Conservation (phyloP, 2,888 invertebrate genomes). For the Epistrophella euchroma region DNA sequence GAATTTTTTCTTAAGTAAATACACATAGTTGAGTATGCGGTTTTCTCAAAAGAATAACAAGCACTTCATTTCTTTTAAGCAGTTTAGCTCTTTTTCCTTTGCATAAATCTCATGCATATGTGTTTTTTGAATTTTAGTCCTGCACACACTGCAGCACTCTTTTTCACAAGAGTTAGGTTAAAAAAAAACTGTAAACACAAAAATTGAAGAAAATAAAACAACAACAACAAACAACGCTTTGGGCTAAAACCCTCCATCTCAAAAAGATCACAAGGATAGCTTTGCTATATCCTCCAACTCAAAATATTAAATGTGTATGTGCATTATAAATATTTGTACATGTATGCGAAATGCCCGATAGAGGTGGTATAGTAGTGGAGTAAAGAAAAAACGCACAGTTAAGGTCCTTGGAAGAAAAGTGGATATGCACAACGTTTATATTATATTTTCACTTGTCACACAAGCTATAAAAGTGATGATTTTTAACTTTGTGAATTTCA, state of each 20-base stretch:
- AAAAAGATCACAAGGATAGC: conserved; percentile 32
- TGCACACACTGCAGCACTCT: conserved; percentile 9
- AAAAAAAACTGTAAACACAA: neutral
- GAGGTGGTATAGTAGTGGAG: neutral
- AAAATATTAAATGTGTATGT: conserved; percentile 14
- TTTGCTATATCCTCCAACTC: conserved; percentile 18
- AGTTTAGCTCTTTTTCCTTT: neutral
- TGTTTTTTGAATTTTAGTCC: conserved; percentile 6
- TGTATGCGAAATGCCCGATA: neutral
- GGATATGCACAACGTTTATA: conserved; percentile 42
- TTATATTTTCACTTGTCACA: conserved; percentile 57
- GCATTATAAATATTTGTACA: conserved; percentile 18
- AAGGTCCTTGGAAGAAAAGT: conserved; percentile 27
- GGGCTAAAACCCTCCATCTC: conserved; percentile 13
- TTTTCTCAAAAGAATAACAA: conserved; percentile 50
- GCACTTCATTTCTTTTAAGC: conserved; percentile 33
- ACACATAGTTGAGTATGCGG: conserved; percentile 32
- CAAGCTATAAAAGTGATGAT: conserved; percentile 62
- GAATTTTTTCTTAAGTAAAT: conserved; percentile 21
- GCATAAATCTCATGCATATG: conserved; percentile 13
- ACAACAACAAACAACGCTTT: conserved; percentile 3
- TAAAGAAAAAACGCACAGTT: conserved; percentile 1
- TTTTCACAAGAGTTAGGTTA: conserved; percentile 9
- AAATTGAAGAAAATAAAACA: neutral
- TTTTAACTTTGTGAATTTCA: conserved; percentile 68